Percentiles rank a stretch among this genome's conserved stretches.
phyloP scores from a whole-genome alignment of 2,113 vertebrate species.

The Atherinomorus stipes region DNA sequence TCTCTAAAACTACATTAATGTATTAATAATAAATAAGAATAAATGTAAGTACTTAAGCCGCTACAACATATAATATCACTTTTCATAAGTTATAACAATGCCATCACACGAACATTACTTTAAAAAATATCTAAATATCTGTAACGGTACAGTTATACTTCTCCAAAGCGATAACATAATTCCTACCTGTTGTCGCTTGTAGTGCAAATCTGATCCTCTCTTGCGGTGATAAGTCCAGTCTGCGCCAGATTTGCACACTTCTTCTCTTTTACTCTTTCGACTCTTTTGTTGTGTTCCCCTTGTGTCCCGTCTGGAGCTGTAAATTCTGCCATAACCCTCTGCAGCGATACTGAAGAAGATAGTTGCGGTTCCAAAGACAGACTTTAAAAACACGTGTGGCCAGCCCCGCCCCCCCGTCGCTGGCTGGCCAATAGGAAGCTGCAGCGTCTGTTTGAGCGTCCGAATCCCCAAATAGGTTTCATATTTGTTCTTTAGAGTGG shows the following conservation, averaged over 20 bases:
- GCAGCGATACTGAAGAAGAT: slow-evolving; percentile 61
- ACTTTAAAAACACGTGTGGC: slow-evolving; percentile 68
- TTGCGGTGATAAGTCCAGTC: slow-evolving; percentile 47
- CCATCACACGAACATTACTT: not conserved
- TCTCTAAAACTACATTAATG: not conserved
- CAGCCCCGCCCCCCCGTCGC: slow-evolving; percentile 53
- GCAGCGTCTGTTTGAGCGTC: slow-evolving; percentile 54
- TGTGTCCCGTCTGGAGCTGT: slow-evolving; percentile 41
- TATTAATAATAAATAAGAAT: not conserved
- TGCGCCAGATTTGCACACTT: slow-evolving; percentile 20
- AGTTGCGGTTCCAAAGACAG: slow-evolving; percentile 53
- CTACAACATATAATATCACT: not conserved
- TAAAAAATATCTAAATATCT: not conserved
- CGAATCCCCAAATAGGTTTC: slow-evolving; percentile 3
- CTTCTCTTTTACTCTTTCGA: slow-evolving; percentile 18
- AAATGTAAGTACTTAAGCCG: not conserved
- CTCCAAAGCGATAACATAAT: not conserved
- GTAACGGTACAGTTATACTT: not conserved
- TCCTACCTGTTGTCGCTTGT: slow-evolving; percentile 69
- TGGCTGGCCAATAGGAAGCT: slow-evolving; percentile 56
- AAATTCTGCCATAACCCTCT: slow-evolving; percentile 72
- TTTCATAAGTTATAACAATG: not conserved
- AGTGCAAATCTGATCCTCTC: slow-evolving; percentile 37
- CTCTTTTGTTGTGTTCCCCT: slow-evolving; percentile 24
- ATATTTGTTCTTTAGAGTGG: not conserved